These are phyloP conservation scores for Mycetomoellerius zeteki DNA, from an alignment of 1,140 invertebrate species.

Conservation along the genomic window DNA sequence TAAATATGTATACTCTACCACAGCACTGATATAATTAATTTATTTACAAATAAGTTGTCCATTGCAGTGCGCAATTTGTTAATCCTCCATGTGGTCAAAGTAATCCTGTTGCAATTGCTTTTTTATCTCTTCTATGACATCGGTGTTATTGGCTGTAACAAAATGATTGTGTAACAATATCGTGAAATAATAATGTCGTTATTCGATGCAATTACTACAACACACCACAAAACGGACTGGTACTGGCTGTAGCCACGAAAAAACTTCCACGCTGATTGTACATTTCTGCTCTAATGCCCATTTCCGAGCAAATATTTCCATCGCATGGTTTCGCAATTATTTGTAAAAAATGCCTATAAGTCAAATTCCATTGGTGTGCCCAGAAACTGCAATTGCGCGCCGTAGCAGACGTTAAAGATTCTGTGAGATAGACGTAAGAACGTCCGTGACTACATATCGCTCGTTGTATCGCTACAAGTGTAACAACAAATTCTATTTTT, in stretches of 20 bases:
- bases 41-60: constrained; percentile 66
- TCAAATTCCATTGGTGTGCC: constrained; percentile 87
- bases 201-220: not conserved
- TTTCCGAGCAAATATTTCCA: constrained; percentile 73
- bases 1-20: not conserved
- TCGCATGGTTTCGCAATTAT: constrained; percentile 71
- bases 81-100: constrained; percentile 47
- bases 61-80: not conserved
- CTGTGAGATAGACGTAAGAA: constrained; percentile 88
- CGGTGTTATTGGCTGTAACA: constrained; percentile 66
- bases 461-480: constrained; percentile 84
- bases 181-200: not conserved
- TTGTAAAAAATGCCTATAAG: constrained; percentile 81
- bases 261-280: constrained; percentile 79
- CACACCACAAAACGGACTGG: constrained; percentile 80
- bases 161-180: not conserved
- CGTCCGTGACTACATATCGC: constrained; percentile 89
- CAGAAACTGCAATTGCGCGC: constrained; percentile 86
- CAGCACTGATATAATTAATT: constrained; percentile 36
- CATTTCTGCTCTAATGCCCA: constrained; percentile 79
- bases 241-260: constrained; percentile 76
- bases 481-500: not conserved
- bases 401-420: constrained; percentile 84
- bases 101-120: constrained; percentile 62
- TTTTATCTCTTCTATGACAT: constrained; percentile 49